A percentile compares a stretch with the other conserved stretches of the same genome.
Evolutionary conservation across 2,888 invertebrate species (phyloP).

Genomic region (Pseudeuparius sepicola): DNA sequence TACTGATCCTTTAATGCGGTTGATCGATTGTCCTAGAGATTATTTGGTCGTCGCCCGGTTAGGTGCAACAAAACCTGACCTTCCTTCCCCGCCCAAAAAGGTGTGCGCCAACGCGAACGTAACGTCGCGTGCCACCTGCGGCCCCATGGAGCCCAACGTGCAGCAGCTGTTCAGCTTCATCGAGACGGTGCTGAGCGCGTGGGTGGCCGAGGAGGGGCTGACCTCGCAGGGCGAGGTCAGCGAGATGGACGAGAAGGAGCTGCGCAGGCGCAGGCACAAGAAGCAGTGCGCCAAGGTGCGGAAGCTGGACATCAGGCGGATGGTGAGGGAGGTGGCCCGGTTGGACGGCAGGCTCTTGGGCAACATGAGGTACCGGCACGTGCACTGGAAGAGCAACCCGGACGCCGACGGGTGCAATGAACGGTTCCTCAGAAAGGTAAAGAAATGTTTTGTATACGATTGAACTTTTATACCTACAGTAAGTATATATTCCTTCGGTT

Average conservation of each 20-base stretch:
- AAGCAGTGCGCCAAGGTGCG: constrained; percentile 56
- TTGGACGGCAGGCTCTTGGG: constrained; percentile 57
- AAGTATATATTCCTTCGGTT: no score
- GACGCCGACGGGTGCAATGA: constrained; percentile 84
- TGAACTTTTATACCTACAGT: no score
- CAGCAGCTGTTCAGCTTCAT: constrained; percentile 75
- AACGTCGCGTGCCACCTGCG: constrained; percentile 42
- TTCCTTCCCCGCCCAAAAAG: not conserved
- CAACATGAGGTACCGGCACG: constrained; percentile 62
- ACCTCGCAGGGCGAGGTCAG: constrained; percentile 65
- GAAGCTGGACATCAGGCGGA: constrained; percentile 56
- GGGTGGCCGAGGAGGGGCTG: constrained; percentile 62
- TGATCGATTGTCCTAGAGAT: no score
- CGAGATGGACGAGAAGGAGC: constrained; percentile 59
- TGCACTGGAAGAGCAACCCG: constrained; percentile 77
- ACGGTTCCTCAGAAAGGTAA: constrained; percentile 78
- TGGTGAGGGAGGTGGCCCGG: constrained; percentile 61
- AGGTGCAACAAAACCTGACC: not conserved
- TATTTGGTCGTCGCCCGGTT: constrained; percentile 2
- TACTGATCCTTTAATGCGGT: no score
- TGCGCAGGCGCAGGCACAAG: constrained; percentile 47
- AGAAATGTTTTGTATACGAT: no score
- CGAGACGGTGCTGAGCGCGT: constrained; percentile 67
- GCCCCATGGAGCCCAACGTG: constrained; percentile 62
- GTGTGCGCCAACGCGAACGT: constrained; percentile 47